phyloP scores from a whole-genome alignment of 2,797 vertebrate species.

The Sebastes matsubarae region DNA sequence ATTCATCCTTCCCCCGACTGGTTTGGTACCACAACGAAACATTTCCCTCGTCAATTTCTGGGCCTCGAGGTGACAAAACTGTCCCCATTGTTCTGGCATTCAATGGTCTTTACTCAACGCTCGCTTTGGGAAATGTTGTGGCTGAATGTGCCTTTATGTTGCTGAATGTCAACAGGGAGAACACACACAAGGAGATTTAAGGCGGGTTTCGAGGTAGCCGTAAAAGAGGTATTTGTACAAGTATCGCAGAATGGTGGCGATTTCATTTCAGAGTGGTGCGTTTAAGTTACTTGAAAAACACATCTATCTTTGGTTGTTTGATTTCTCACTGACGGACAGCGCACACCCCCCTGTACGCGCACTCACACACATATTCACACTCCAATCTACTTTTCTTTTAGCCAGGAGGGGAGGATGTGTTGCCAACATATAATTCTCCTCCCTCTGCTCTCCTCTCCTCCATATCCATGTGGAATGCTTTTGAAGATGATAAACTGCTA shows the following conservation, averaged over 20 bases:
- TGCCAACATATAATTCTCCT: conserved; percentile 43
- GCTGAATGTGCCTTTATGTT: conserved; percentile 19
- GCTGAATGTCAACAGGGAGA: conserved; percentile 19
- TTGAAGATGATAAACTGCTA: conserved; percentile 57
- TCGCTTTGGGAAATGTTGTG: conserved; percentile 34
- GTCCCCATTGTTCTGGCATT: conserved; percentile 49
- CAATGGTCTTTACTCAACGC: conserved; percentile 46
- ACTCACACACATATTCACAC: conserved; percentile 1
- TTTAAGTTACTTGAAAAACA: conserved; percentile 24
- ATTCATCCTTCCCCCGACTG: conserved; percentile 28
- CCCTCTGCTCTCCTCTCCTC: conserved; percentile 13
- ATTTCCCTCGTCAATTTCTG: conserved; percentile 24
- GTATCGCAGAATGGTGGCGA: neutral
- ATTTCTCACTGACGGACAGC: conserved; percentile 13
- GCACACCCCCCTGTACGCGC: neutral
- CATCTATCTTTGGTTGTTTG: conserved; percentile 10
- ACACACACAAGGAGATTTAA: conserved; percentile 25
- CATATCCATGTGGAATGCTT: conserved; percentile 46
- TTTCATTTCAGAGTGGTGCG: conserved; percentile 22
- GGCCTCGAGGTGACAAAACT: conserved; percentile 53
- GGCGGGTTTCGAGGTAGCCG: neutral
- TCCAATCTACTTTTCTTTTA: conserved; percentile 34
- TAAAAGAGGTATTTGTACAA: conserved; percentile 22
- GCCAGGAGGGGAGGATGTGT: conserved; percentile 49
- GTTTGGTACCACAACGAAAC: conserved; percentile 33